Percentiles rank a stretch among this genome's conserved stretches.
phyloP scores from a whole-genome alignment of 2,113 vertebrate genomes.

The Saguinus imperator region DNA sequence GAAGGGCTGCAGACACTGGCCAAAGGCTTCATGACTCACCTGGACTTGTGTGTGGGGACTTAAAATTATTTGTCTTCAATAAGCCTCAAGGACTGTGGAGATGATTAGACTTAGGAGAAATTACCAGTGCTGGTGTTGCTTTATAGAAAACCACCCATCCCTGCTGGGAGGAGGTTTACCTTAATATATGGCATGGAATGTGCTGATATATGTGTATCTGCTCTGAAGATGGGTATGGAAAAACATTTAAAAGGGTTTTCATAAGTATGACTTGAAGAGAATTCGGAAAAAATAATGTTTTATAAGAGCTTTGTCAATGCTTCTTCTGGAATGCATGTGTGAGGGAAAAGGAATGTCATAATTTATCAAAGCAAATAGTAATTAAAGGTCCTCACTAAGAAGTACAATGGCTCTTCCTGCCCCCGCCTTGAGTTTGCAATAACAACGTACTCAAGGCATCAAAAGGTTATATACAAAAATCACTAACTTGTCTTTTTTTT shows the following conservation, averaged over 20 bases:
- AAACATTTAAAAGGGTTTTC: neutral
- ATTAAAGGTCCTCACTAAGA: constrained; percentile 89
- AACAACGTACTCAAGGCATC: constrained; percentile 83
- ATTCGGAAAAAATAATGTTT: neutral
- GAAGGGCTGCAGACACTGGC: neutral
- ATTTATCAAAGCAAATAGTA: constrained; percentile 85
- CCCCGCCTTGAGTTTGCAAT: constrained; percentile 80
- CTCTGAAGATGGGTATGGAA: neutral
- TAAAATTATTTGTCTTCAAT: constrained; percentile 28
- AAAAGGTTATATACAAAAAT: constrained; percentile 87
- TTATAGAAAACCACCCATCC: constrained; percentile 22
- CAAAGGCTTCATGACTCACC: neutral
- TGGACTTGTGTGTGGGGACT: neutral
- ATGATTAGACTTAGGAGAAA: constrained; percentile 32
- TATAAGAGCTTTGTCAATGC: constrained; percentile 42
- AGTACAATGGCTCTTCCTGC: constrained; percentile 67
- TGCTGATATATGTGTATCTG: neutral
- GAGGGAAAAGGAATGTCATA: constrained; percentile 70
- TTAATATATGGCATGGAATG: neutral
- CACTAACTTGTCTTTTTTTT: constrained; percentile 86
- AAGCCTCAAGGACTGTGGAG: neutral
- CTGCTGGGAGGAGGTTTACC: constrained; percentile 16
- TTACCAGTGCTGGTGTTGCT: neutral
- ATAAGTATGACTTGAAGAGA: neutral
- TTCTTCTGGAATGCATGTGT: neutral